Evolutionary conservation across 2,888 invertebrate species (phyloP), one percentile per base, ranked within the genome.

Genomic region (Listrodromus nycthemerus): DNA sequence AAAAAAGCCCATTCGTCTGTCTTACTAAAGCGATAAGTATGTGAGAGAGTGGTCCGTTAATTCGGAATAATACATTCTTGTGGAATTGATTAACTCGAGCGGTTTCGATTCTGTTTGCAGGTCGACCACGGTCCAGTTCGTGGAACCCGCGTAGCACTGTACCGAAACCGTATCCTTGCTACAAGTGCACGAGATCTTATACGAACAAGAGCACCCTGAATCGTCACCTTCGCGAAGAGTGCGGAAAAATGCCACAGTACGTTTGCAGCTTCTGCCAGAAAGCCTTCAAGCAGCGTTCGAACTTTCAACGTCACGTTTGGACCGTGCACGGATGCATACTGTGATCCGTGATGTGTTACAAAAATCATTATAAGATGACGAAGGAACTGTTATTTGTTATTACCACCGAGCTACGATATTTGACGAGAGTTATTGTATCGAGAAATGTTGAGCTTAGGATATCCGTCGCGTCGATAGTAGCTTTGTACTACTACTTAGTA

Each of bases 141-240:
- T 78, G 84, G 84, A 84, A 84, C 74, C 74, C 83, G 1, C 76
- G 76, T 13, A 70, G 70, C 41, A 82, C 27, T 37, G 71, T 67
- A 4, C 76, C 76, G 2, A 82, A 87, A 85, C 84, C 87, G 66
- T 86, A 82, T 85, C 82, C 87, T 8, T 92, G 92, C 84, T 86
- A 85, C 79, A 90, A 91, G 48, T 93, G 92, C 85, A 75, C 78
- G 70, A 89, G 89, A 81, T 89, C 90, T 24, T 93, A 93, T 79
- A 86, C 88, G 21, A 91, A 96, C 94, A 96, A 96, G 92, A 96
- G 96, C 89, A 97, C 96, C 80, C 88, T 93, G 74, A 90, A 90
- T 74, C 91, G 93, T 21, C 94, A 94, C 83, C 87, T 92, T n/a
- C 88, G 92, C 16, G 90, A 91, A 80, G 93, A 94, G 77, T 94